Percentiles rank a stretch among this genome's conserved stretches.
Conservation (phyloP, 2,113 vertebrate genomes). For the Ophthalmolycus amberensis region DNA sequence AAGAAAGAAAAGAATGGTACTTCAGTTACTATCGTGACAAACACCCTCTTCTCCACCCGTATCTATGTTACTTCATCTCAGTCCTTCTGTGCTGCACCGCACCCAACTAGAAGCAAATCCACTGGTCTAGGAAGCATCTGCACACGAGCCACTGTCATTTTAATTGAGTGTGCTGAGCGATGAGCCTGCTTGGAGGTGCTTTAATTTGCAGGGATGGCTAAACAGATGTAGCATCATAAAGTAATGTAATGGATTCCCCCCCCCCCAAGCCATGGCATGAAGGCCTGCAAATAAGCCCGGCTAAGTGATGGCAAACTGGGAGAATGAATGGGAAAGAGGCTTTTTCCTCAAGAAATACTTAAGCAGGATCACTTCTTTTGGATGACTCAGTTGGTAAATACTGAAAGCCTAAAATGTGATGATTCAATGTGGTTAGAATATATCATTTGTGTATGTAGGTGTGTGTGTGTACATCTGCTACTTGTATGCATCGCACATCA, state of each 20-base stretch:
- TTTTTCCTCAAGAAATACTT: conserved; percentile 46
- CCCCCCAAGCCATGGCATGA: conserved; percentile 6
- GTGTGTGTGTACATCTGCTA: neutral
- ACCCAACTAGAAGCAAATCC: conserved; percentile 24
- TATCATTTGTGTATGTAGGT: neutral
- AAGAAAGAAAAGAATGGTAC: conserved; percentile 25
- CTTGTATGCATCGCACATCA: neutral
- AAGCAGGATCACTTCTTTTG: conserved; percentile 1
- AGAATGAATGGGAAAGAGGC: conserved; percentile 35
- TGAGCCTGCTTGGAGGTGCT: conserved; percentile 66
- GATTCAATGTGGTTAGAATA: neutral
- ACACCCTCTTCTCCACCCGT: conserved; percentile 18
- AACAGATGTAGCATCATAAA: conserved; percentile 77
- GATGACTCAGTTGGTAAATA: conserved; percentile 27
- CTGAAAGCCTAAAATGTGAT: neutral
- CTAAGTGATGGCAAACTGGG: conserved; percentile 52
- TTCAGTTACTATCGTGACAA: conserved; percentile 51
- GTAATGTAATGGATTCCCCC: conserved; percentile 67
- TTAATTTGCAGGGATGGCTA: conserved; percentile 78
- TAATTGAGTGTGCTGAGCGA: conserved; percentile 75
- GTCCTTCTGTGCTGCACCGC: conserved; percentile 15
- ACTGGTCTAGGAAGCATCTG: conserved; percentile 42
- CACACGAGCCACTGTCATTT: conserved; percentile 59
- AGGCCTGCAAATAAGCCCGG: conserved; percentile 33
- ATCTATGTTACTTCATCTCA: conserved; percentile 52